These are phyloP conservation scores for Hylaeus volcanicus DNA, from an alignment of 1,140 invertebrate genomes.

Conservation along the genomic window DNA sequence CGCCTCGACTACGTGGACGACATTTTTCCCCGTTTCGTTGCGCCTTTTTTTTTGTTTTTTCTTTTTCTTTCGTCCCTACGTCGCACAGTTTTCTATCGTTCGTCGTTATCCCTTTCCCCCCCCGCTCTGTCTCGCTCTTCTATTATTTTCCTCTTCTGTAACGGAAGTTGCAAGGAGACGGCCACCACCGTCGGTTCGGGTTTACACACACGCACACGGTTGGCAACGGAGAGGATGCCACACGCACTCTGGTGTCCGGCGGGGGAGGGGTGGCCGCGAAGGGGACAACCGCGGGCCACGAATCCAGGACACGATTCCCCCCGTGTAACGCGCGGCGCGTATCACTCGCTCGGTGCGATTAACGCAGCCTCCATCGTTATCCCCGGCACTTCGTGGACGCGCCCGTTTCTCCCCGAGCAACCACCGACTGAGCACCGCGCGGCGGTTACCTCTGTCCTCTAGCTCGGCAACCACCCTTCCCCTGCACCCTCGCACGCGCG, in stretches of 20 bases:
- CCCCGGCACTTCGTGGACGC: constrained; percentile 47
- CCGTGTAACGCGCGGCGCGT: constrained; percentile 50
- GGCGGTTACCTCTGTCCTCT: constrained; percentile 22
- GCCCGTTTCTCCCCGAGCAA: constrained; percentile 52
- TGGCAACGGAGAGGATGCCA: background rate
- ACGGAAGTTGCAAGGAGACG: background rate
- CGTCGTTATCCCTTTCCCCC: background rate
- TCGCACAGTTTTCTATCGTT: background rate
- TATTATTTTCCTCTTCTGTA: background rate
- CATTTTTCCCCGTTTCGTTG: constrained; percentile 9
- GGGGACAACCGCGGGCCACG: constrained; percentile 17
- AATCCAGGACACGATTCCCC: constrained; percentile 44
- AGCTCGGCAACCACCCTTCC: constrained; percentile 13
- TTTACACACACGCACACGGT: constrained; percentile 20
- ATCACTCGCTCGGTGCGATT: constrained; percentile 50
- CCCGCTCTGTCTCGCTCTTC: background rate
- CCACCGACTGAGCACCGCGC: constrained; percentile 61
- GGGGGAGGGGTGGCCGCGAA: background rate
- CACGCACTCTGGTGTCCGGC: background rate
- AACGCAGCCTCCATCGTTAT: constrained; percentile 54
- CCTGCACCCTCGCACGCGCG: constrained; percentile 30
- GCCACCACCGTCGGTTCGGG: background rate
- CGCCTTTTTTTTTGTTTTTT: background rate
- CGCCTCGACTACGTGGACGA: constrained; percentile 29
- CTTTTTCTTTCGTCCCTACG: background rate